Conservation (phyloP, 2,797 vertebrate genomes). For the Pelodytes ibericus region DNA sequence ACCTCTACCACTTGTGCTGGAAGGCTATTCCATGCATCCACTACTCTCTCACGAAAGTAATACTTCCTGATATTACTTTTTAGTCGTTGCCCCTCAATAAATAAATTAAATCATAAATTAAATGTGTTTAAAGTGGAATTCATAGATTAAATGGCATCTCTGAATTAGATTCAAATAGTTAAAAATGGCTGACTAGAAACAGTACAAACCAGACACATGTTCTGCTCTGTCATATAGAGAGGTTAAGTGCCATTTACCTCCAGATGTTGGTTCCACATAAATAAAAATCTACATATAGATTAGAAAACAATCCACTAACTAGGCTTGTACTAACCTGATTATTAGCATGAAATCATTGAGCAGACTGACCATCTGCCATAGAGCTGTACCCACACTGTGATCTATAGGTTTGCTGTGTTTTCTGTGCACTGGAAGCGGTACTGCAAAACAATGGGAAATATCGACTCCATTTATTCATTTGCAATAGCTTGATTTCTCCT, state of each 20-base stretch:
- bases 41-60: too few species aligned
- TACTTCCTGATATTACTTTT: too few species aligned
- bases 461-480: background rate
- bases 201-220: background rate
- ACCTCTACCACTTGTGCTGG: too few species aligned
- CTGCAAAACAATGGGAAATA: too few species aligned
- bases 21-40: too few species aligned
- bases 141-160: too few species aligned
- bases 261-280: background rate
- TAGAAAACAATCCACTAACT: constrained; percentile 16
- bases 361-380: constrained; percentile 32
- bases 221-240: background rate
- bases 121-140: too few species aligned
- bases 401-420: background rate
- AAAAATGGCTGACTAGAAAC: too few species aligned
- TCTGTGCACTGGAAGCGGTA: too few species aligned
- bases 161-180: too few species aligned
- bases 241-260: background rate
- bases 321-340: background rate
- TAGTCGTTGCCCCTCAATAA: too few species aligned
- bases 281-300: constrained; percentile 29
- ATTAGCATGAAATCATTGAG: constrained; percentile 27
- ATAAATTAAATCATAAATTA: too few species aligned
- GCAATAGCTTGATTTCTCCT: background rate
- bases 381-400: background rate